Evolutionary conservation across 1,140 invertebrate species (phyloP).

Genomic region (Pinna nobilis): DNA sequence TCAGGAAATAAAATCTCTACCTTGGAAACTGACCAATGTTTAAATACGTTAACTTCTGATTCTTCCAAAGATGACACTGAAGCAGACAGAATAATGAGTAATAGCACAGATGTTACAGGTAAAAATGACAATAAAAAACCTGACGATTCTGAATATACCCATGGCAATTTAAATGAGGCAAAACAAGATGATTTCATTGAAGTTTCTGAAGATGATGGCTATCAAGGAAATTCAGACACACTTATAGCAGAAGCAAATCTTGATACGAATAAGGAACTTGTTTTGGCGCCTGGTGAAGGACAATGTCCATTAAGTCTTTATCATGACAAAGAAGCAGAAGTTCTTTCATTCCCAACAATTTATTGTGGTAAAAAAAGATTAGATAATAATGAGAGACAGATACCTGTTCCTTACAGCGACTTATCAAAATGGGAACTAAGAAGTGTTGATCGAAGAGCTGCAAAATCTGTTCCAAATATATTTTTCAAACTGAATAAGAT

Average conservation of each 20-base stretch:
- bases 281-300: constrained; percentile 30
- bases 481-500: constrained; percentile 52
- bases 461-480: constrained; percentile 41
- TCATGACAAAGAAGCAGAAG: constrained; percentile 40
- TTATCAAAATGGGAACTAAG: constrained; percentile 46
- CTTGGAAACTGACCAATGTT: no score
- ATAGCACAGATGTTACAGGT: no score
- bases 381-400: constrained; percentile 27
- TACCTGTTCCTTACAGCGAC: constrained; percentile 38
- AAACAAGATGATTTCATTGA: background rate
- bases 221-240: constrained; percentile 24
- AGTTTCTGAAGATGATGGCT: background rate
- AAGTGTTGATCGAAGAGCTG: constrained; percentile 41
- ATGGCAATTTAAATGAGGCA: background rate
- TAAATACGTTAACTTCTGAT: no score
- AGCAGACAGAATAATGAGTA: no score
- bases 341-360: constrained; percentile 46
- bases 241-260: background rate
- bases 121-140: no score
- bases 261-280: background rate
- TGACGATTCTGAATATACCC: background rate
- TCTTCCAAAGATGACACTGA: no score
- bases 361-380: constrained; percentile 43
- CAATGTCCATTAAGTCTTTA: constrained; percentile 39
- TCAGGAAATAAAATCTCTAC: no score